Evolutionary conservation across 1,140 invertebrate genomes (phyloP).

Genomic region (Drosophila ercepeae): DNA sequence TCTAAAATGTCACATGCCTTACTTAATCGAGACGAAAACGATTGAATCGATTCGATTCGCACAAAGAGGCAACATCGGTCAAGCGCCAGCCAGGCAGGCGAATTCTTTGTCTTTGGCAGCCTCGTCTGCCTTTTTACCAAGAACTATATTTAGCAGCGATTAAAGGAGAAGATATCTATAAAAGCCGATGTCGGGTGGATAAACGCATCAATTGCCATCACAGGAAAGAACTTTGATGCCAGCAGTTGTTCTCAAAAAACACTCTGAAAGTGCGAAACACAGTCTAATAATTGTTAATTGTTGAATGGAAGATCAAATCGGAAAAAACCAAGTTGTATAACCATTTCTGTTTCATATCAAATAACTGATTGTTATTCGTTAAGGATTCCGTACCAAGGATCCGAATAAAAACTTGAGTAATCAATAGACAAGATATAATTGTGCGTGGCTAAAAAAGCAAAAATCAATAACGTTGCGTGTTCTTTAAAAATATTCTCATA

Average conservation of each 20-base stretch:
- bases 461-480: slow-evolving; percentile 42
- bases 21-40: slow-evolving; percentile 20
- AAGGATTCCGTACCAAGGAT: slow-evolving; percentile 29
- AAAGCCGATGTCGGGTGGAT: slow-evolving; percentile 43
- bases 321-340: slow-evolving; percentile 23
- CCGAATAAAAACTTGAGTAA: slow-evolving; percentile 38
- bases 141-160: slow-evolving; percentile 56
- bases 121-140: background rate
- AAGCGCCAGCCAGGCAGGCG: slow-evolving; percentile 14
- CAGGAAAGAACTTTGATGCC: slow-evolving; percentile 63
- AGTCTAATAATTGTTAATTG: slow-evolving; percentile 44
- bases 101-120: slow-evolving; percentile 24
- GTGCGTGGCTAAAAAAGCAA: slow-evolving; percentile 71
- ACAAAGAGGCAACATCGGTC: slow-evolving; percentile 9
- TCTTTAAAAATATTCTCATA: slow-evolving; percentile 17
- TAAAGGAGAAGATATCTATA: slow-evolving; percentile 41
- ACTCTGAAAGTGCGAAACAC: slow-evolving; percentile 41
- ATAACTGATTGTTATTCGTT: slow-evolving; percentile 64
- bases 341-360: slow-evolving; percentile 33
- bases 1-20: slow-evolving; percentile 50
- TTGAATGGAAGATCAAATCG: slow-evolving; percentile 34
- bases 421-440: slow-evolving; percentile 46
- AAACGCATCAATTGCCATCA: slow-evolving; percentile 51
- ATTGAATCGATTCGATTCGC: slow-evolving; percentile 9
- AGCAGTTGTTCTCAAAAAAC: slow-evolving; percentile 55